Percentiles rank a stretch among this genome's conserved stretches.
Evolutionary conservation across 2,113 vertebrate genomes (phyloP).

Genomic region (Pterocles burchelli): DNA sequence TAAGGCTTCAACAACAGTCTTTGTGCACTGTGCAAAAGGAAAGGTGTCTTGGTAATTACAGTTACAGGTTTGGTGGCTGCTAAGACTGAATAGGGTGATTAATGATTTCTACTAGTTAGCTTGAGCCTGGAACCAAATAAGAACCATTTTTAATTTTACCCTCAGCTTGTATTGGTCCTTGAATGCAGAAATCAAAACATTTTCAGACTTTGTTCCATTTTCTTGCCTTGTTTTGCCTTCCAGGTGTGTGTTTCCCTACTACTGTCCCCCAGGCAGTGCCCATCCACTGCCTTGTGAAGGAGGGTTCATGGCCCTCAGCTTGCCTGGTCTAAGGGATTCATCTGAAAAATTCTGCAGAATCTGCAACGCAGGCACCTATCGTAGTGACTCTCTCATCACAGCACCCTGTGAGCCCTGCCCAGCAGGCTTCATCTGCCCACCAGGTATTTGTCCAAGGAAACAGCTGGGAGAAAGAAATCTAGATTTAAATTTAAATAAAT

Average conservation of each 20-base stretch:
- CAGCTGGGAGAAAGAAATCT: background rate
- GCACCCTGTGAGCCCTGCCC: constrained; percentile 84
- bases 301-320: constrained; percentile 83
- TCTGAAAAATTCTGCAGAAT: constrained; percentile 77
- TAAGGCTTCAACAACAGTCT: rapidly evolving
- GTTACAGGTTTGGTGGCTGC: background rate
- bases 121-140: background rate
- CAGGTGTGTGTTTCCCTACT: constrained; percentile 89
- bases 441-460: constrained; percentile 68
- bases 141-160: background rate
- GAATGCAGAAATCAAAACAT: background rate
- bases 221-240: background rate
- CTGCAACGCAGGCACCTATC: constrained; percentile 85
- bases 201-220: background rate
- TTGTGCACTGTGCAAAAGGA: background rate
- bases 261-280: constrained; percentile 85
- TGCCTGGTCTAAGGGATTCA: constrained; percentile 79
- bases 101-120: background rate
- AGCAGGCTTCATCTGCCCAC: constrained; percentile 84
- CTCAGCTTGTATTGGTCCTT: background rate
- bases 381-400: constrained; percentile 29
- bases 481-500: background rate
- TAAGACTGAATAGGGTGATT: background rate
- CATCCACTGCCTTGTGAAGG: constrained; percentile 76
- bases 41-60: background rate